A percentile compares a stretch with the other conserved stretches of the same genome.
These are phyloP conservation scores for Aproaerema taeniolella DNA, from an alignment of 2,888 invertebrate genomes.

Conservation along the genomic window DNA sequence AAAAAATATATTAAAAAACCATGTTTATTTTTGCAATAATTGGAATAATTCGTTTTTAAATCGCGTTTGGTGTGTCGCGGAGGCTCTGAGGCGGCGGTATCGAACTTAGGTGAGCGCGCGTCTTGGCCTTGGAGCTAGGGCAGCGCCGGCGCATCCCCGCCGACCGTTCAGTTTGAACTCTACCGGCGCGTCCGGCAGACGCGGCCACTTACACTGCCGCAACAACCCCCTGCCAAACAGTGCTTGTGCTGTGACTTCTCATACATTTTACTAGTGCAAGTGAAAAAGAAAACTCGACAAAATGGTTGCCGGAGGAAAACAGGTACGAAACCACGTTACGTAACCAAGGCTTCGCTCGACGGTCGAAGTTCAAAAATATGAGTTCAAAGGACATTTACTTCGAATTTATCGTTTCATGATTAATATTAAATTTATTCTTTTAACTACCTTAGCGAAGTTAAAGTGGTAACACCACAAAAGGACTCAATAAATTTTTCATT, in stretches of 20 bases:
- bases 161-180: conserved; percentile 62
- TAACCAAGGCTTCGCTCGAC: conserved; percentile 19
- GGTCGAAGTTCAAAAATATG: conserved; percentile 25
- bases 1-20: no score
- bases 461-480: no score
- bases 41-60: no score
- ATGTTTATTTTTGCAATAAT: no score
- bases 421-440: no score
- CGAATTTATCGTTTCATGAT: no score
- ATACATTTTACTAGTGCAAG: conserved; percentile 52
- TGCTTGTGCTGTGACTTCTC: conserved; percentile 50
- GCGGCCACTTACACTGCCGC: conserved; percentile 59
- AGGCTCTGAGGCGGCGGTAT: no score
- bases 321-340: conserved; percentile 58
- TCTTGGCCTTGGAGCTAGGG: conserved; percentile 28
- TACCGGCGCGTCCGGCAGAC: conserved; percentile 72
- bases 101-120: conserved; percentile 24
- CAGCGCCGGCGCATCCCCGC: conserved; percentile 34
- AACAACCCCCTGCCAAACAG: conserved; percentile 28
- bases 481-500: no score
- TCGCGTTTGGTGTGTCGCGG: conserved; percentile 3
- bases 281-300: conserved; percentile 41
- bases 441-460: no score
- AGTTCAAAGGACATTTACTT: no score
- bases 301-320: conserved; percentile 76